Evolutionary conservation across 1,140 invertebrate genomes (phyloP), one percentile per base, ranked within the genome.

Genomic region (Frieseomelitta varia): DNA sequence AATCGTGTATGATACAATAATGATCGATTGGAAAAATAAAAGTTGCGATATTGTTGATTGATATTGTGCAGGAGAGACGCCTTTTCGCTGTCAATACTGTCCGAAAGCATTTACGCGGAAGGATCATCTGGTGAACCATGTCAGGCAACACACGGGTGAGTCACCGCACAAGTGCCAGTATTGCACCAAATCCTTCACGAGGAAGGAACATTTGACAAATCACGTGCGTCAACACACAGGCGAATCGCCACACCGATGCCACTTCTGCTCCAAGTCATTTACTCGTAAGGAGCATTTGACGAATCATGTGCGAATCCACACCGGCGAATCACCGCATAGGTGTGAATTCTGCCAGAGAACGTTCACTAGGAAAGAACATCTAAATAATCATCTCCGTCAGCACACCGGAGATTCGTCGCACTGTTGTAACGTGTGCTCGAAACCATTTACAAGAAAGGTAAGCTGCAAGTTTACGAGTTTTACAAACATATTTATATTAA

Each of bases 401-500:
- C 99, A 99, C 95, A 99, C 98, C 72, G 97, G 97, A 84, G 98
- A 99, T 94, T 97, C 97, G 84, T 97, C 97, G 74, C 97, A 97
- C 94, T 97, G 97, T 94, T 99, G 98, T 95, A 97, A 97, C 90
- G 97, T 97, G 91, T 99, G 98, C 94, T 96, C 97, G 69, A 98
- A 98, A 94, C 97, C 97, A 76, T 98, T 98, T 94, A 97, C 97
- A 63, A 96, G 97, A 91, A 98, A 98, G 96, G 97, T 94, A 91
- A 34, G 79, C 86, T 87, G 8, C 4, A 21, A 24, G 27, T 34
- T 47, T 10, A 39, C 34, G 39, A 47, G 39, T 47, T 47, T 47
- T n/a, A 39, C 2, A 1, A 6, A 39, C 39, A 55, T 39, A 30
- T 19, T 61, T 58, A 34, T 30, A 30, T 56, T 10, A 69, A 34